These are phyloP conservation scores for Prosopocoilus inquinatus DNA, from an alignment of 2,888 invertebrate species.

Conservation along the genomic window DNA sequence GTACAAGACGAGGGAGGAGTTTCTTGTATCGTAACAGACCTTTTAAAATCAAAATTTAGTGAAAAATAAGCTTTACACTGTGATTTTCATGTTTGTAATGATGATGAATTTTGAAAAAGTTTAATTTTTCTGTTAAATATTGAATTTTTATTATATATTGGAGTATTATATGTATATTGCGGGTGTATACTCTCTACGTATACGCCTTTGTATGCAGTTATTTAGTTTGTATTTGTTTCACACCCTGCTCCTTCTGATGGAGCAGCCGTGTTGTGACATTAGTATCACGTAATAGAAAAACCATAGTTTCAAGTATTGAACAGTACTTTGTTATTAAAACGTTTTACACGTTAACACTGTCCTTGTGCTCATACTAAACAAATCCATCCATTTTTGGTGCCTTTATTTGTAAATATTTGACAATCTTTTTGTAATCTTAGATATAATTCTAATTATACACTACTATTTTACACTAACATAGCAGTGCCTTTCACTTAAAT, in stretches of 20 bases:
- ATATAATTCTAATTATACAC: conserved; percentile 28
- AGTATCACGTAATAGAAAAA: conserved; percentile 10
- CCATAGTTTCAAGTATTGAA: conserved; percentile 12
- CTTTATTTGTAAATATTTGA: conserved; percentile 45
- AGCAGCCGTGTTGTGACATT: conserved; percentile 23
- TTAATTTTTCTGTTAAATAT: conserved; percentile 4
- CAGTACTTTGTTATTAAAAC: conserved; percentile 18
- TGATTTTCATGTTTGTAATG: conserved; percentile 4
- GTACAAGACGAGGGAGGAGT: background rate
- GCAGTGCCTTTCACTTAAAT: conserved; percentile 38
- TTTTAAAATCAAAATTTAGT: conserved; percentile 1
- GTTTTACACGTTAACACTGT: conserved; percentile 12
- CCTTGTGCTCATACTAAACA: conserved; percentile 47
- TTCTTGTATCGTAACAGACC: background rate
- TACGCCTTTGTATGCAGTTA: conserved; percentile 5
- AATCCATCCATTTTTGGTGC: conserved; percentile 52
- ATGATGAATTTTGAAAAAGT: conserved; percentile 1
- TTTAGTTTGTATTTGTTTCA: conserved; percentile 21
- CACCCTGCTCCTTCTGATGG: conserved; percentile 22
- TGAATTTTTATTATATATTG: conserved; percentile 5
- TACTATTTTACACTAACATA: conserved; percentile 34
- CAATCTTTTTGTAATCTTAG: conserved; percentile 35
- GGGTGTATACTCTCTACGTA: conserved; percentile 10
- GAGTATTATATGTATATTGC: conserved; percentile 4
- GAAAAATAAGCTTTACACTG: conserved; percentile 4